Base-by-base conservation (phyloP, 2,113 vertebrate genomes). In the Callopanchax toddi region DNA sequence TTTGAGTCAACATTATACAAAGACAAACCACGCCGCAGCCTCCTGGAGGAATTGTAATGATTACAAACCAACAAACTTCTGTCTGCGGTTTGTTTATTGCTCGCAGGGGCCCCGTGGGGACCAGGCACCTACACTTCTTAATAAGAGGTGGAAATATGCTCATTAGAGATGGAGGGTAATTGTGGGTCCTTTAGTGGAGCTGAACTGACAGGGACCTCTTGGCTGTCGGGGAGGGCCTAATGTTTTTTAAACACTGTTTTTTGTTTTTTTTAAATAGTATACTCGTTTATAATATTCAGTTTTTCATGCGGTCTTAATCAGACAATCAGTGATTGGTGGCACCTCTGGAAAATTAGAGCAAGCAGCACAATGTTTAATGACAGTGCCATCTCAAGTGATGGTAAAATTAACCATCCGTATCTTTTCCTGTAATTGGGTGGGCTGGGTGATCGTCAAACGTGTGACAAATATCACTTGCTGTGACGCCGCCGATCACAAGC, bases 71-170 rank as follows among this genome's bases (percentile, higher is more conserved):
- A 61, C n/a, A 39, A 76, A 69, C 54, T 23, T 75, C 60, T 53
- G 52, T 58, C 61, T 74, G 53, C 22, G 68, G 50, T 48, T 51
- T 48, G 62, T 76, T 78, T 76, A 81, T 51, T 22, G 61, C 65
- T 71, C 53, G 43, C 60, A 11, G 40, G 64, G 56, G 68, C 42
- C 36, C 32, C 5, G 4, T 59, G 10, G 39, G 36, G 67, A 54
- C 70, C 23, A 49, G 32, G 56, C 60, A 51, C 53, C 57, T 55
- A 64, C 76, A 52, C 39, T 23, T 52, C 5, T 66, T n/a, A 78
- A 57, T 66, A 53, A 67, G 50, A 45, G 48, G 56, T 40, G 13
- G 59, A 64, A 75, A 71, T 55, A 71, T 57, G 43, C 20, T 74
- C 45, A 64, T 77, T 80, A 75, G 51, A 55, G 39, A 67, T 2